Conservation (phyloP, 2,888 invertebrate species). For the Podabrus alpinus region DNA sequence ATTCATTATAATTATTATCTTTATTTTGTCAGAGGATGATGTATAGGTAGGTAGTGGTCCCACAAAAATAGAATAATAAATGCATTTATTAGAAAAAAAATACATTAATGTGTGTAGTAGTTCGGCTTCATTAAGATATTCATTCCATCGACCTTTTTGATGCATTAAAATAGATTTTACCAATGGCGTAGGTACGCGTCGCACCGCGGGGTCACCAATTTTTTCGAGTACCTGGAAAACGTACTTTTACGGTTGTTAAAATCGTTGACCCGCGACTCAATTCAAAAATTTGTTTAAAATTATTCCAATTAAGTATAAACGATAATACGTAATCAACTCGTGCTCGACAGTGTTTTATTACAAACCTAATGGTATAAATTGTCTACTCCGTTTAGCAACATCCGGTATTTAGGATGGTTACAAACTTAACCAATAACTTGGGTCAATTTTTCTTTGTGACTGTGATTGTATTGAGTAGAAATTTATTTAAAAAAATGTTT, state of each 20-base stretch:
- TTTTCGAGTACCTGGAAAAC: not conserved
- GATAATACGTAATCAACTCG: conserved; percentile 13
- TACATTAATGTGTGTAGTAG: not conserved
- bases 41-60: conserved; percentile 18
- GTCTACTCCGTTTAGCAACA: conserved; percentile 40
- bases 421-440: not conserved
- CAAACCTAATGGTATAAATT: conserved; percentile 41
- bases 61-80: not conserved
- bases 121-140: not conserved
- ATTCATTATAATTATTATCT: conserved; percentile 37
- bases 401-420: conserved; percentile 12
- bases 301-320: conserved; percentile 4
- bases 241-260: not conserved
- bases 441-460: not conserved
- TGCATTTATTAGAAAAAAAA: not conserved
- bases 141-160: not conserved
- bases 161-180: not conserved
- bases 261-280: not conserved
- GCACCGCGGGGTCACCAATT: not conserved
- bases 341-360: conserved; percentile 28
- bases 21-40: conserved; percentile 37
- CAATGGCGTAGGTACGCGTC: not conserved
- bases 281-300: conserved; percentile 1
- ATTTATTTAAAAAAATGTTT: conserved; percentile 14
- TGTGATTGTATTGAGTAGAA: not conserved